Evolutionary conservation across 2,113 vertebrate species (phyloP).

Genomic region (Pogona vitticeps): DNA sequence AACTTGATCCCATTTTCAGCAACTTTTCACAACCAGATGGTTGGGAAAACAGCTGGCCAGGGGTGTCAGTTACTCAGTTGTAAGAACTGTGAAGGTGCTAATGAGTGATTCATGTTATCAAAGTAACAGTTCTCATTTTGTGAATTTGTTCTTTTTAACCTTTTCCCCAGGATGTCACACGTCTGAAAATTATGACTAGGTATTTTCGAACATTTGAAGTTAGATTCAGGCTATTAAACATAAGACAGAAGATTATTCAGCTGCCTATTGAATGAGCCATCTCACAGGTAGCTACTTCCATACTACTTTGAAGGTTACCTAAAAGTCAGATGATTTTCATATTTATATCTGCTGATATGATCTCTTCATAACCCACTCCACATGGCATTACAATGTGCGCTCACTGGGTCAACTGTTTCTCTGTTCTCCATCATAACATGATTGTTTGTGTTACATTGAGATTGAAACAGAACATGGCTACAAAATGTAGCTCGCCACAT

Average conservation of each 20-base stretch:
- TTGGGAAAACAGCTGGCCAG: slow-evolving; percentile 13
- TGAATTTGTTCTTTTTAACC: slow-evolving; percentile 15
- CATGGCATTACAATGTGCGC: not conserved
- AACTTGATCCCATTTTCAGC: slow-evolving; percentile 25
- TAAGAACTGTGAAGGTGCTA: slow-evolving; percentile 20
- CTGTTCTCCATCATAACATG: not conserved
- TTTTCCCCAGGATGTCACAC: slow-evolving; percentile 19
- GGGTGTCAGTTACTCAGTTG: slow-evolving; percentile 36
- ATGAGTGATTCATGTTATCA: slow-evolving; percentile 17
- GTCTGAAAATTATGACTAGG: slow-evolving; percentile 15
- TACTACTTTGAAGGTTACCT: not conserved
- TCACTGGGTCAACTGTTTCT: not conserved
- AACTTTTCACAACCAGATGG: slow-evolving; percentile 41
- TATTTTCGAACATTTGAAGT: slow-evolving; percentile 1
- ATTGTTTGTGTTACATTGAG: no score
- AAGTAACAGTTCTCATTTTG: slow-evolving; percentile 11
- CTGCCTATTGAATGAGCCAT: not conserved
- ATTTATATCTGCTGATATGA: not conserved
- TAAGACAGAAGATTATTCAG: not conserved
- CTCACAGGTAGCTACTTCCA: not conserved
- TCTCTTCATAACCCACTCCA: not conserved
- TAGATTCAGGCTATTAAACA: not conserved
- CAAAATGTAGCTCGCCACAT: no score
- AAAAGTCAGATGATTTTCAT: not conserved
- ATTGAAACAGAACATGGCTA: no score